phyloP scores from a whole-genome alignment of 2,113 vertebrate genomes.

The Alethe castanea region DNA sequence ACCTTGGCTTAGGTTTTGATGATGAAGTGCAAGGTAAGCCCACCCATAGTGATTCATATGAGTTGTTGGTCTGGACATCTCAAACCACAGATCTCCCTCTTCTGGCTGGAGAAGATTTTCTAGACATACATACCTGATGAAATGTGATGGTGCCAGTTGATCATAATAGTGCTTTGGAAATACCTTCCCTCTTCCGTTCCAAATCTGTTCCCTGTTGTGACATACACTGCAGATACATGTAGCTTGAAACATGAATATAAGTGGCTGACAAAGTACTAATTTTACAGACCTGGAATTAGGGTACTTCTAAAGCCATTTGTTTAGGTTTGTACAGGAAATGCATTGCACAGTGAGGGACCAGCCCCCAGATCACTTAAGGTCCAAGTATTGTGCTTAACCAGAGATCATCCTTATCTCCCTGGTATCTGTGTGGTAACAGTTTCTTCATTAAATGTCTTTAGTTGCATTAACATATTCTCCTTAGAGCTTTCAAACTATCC shows the following conservation, averaged over 20 bases:
- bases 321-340: not conserved
- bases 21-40: slow-evolving; percentile 19
- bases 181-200: not conserved
- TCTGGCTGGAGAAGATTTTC: not conserved
- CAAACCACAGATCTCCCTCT: not conserved
- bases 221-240: accelerated
- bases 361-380: not conserved
- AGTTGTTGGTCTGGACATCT: not conserved
- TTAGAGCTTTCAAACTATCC: not conserved
- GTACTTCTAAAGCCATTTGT: not conserved
- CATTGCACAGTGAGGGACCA: not conserved
- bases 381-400: not conserved
- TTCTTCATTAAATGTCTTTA: not conserved
- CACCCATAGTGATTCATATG: slow-evolving; percentile 28
- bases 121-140: not conserved
- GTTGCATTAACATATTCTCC: not conserved
- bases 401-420: not conserved
- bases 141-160: not conserved
- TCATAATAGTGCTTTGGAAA: not conserved
- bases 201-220: not conserved
- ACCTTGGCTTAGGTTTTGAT: slow-evolving; percentile 10
- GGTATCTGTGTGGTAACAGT: not conserved
- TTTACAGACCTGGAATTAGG: not conserved
- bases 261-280: not conserved
- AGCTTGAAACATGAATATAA: not conserved